Conservation (phyloP, 2,113 vertebrate genomes). For the Tupaia chinensis region DNA sequence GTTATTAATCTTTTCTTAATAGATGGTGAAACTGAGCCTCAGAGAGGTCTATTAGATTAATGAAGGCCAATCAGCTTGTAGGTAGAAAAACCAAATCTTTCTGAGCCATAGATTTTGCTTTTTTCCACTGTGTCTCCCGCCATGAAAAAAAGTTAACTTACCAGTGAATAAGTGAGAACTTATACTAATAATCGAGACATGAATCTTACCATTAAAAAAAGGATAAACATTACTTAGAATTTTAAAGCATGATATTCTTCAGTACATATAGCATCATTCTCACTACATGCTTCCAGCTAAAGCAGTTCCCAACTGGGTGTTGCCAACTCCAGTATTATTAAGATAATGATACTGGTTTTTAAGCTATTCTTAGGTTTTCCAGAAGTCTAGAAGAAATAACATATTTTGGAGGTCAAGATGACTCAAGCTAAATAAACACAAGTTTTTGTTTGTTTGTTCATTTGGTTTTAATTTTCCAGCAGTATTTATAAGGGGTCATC, state of each 20-base stretch:
- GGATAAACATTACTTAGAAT: neutral
- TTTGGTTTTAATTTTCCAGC: neutral
- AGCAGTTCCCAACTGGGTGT: neutral
- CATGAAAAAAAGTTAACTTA: neutral
- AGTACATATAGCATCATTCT: neutral
- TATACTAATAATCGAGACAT: slow-evolving; percentile 1
- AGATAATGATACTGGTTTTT: neutral
- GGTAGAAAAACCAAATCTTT: neutral
- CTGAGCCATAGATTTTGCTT: neutral
- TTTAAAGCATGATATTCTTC: neutral
- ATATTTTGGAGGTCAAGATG: neutral
- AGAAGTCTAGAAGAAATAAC: slow-evolving; percentile 17
- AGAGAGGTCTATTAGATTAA: neutral
- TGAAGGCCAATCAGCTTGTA: neutral
- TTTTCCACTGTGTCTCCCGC: neutral
- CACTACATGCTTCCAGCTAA: neutral
- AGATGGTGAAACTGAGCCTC: neutral
- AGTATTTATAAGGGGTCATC: slow-evolving; percentile 34
- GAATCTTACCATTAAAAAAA: neutral
- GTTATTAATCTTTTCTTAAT: neutral
- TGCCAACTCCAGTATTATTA: neutral
- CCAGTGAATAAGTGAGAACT: neutral
- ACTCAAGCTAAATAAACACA: slow-evolving; percentile 28
- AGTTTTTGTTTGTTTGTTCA: neutral
- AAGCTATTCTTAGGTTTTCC: neutral